phyloP scores from a whole-genome alignment of 2,888 invertebrate genomes.

The Platynereis dumerilii region DNA sequence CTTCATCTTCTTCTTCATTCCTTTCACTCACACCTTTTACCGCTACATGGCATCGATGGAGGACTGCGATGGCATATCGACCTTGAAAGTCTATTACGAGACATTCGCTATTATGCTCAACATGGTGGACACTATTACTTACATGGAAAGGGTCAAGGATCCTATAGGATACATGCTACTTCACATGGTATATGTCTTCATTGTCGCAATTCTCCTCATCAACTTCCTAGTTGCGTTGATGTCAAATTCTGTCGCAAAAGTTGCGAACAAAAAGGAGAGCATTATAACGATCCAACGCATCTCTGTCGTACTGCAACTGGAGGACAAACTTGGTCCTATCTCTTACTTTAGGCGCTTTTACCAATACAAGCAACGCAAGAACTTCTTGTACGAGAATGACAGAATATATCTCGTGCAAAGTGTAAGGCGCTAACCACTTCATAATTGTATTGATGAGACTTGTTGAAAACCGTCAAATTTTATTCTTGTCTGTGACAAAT shows the following conservation, averaged over 20 bases:
- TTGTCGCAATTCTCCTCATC: not conserved
- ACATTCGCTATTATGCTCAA: constrained; percentile 5
- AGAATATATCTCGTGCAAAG: not conserved
- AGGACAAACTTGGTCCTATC: constrained; percentile 4
- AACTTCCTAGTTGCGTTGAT: constrained; percentile 1
- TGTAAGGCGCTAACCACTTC: no score
- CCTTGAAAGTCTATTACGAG: not conserved
- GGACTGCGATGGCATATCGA: not conserved
- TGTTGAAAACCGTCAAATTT: no score
- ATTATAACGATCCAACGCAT: not conserved
- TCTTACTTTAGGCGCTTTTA: not conserved
- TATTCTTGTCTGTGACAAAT: no score
- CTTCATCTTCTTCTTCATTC: not conserved
- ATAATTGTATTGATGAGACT: no score
- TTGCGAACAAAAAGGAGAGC: not conserved
- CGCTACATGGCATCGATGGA: not conserved
- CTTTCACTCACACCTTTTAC: constrained; percentile 2
- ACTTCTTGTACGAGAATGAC: not conserved
- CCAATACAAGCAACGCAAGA: not conserved
- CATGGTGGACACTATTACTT: not conserved
- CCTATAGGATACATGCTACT: not conserved
- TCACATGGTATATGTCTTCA: not conserved
- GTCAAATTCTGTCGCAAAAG: constrained; percentile 1
- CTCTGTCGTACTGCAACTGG: not conserved
- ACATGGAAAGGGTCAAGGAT: not conserved